phyloP scores from a whole-genome alignment of 1,140 invertebrate species.

The Papilio polytes region DNA sequence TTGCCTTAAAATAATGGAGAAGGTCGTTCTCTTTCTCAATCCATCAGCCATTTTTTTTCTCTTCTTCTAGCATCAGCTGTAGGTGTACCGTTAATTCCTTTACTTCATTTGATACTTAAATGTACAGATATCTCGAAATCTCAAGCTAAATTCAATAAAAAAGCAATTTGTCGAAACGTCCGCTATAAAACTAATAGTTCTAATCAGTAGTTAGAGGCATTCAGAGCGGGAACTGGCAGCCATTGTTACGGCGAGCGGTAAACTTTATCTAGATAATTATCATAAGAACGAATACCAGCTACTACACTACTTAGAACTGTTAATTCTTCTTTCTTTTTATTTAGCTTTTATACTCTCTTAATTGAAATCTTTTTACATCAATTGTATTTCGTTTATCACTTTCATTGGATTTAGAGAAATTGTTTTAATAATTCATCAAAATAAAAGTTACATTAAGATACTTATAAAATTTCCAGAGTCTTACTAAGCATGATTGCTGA shows the following conservation, averaged over 20 bases:
- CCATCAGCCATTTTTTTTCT: not conserved
- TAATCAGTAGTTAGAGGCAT: constrained; percentile 13
- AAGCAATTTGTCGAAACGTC: constrained; percentile 22
- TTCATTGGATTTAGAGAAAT: too few species aligned
- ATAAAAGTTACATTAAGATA: too few species aligned
- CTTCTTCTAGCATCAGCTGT: not conserved
- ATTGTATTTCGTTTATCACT: not conserved
- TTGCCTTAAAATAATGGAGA: not conserved
- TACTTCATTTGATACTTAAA: not conserved
- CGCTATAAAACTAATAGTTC: constrained; percentile 25
- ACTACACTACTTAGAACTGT: constrained; percentile 9
- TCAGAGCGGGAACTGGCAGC: constrained; percentile 20
- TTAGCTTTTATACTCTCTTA: not conserved
- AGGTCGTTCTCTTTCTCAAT: not conserved
- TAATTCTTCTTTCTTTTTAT: constrained; percentile 4
- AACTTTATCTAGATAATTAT: constrained; percentile 28
- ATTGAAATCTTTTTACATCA: constrained; percentile 1
- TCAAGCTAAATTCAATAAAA: constrained; percentile 21
- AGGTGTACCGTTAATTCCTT: not conserved
- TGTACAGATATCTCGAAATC: not conserved
- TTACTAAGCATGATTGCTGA: too few species aligned
- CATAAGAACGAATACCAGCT: constrained; percentile 10
- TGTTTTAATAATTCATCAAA: too few species aligned
- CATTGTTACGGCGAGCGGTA: constrained; percentile 24
- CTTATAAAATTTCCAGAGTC: too few species aligned